Evolutionary conservation across 2,113 vertebrate genomes (phyloP).

Genomic region (Malaclemys terrapin): DNA sequence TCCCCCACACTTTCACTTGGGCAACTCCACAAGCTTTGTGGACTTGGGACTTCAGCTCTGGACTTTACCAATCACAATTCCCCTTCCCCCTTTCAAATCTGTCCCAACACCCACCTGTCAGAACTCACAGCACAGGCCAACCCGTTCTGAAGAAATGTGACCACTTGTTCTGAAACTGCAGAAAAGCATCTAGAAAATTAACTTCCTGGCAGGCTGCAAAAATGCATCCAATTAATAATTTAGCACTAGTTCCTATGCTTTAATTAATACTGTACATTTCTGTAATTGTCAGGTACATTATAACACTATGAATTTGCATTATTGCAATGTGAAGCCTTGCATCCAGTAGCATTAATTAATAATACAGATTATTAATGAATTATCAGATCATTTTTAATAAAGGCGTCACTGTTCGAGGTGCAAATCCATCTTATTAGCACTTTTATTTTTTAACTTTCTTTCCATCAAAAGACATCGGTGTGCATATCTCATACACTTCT

Average conservation of each 20-base stretch:
- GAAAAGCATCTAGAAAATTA: neutral
- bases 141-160: neutral
- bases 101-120: neutral
- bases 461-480: neutral
- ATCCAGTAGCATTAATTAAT: neutral
- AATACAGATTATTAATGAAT: constrained; percentile 45
- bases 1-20: neutral
- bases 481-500: constrained; percentile 1
- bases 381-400: constrained; percentile 41
- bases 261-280: neutral
- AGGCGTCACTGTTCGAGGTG: neutral
- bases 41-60: neutral
- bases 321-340: neutral
- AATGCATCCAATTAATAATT: neutral
- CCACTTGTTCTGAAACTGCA: neutral
- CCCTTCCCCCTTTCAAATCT: neutral
- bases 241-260: neutral
- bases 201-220: neutral
- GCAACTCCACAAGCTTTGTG: neutral
- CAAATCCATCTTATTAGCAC: constrained; percentile 47
- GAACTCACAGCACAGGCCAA: neutral
- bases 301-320: neutral
- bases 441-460: constrained; percentile 3
- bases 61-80: neutral
- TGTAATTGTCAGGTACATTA: neutral